Evolutionary conservation across 2,888 invertebrate species (phyloP).

Genomic region (Neelides folsomi): DNA sequence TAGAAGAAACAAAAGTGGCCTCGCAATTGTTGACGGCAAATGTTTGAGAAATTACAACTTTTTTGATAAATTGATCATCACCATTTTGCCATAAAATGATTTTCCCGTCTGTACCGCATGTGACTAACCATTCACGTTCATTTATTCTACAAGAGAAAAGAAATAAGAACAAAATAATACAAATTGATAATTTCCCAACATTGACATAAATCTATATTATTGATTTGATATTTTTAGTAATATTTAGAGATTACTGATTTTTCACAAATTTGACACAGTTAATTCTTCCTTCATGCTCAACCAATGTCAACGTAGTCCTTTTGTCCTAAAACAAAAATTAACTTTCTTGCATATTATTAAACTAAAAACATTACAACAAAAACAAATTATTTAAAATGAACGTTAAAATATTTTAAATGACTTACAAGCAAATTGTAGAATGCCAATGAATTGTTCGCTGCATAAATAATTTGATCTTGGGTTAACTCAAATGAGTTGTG

Average conservation of each 20-base stretch:
- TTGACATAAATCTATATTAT: too few species aligned
- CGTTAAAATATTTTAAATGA: too few species aligned
- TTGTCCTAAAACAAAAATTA: constrained; percentile 37
- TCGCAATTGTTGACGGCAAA: too few species aligned
- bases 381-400: neutral
- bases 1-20: too few species aligned
- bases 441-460: constrained; percentile 21
- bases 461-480: constrained; percentile 18
- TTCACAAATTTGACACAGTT: constrained; percentile 58
- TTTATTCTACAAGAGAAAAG: constrained; percentile 3
- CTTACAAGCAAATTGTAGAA: constrained; percentile 26
- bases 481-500: constrained; percentile 27
- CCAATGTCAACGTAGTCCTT: constrained; percentile 46
- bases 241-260: constrained; percentile 31
- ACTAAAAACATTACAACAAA: constrained; percentile 1
- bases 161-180: neutral
- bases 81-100: constrained; percentile 21
- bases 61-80: neutral
- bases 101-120: constrained; percentile 21
- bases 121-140: constrained; percentile 8
- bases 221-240: too few species aligned
- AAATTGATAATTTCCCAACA: neutral
- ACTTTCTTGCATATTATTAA: neutral
- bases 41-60: neutral
- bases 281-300: constrained; percentile 55